Evolutionary conservation across 2,113 vertebrate genomes (phyloP).

Genomic region (Procavia capensis): DNA sequence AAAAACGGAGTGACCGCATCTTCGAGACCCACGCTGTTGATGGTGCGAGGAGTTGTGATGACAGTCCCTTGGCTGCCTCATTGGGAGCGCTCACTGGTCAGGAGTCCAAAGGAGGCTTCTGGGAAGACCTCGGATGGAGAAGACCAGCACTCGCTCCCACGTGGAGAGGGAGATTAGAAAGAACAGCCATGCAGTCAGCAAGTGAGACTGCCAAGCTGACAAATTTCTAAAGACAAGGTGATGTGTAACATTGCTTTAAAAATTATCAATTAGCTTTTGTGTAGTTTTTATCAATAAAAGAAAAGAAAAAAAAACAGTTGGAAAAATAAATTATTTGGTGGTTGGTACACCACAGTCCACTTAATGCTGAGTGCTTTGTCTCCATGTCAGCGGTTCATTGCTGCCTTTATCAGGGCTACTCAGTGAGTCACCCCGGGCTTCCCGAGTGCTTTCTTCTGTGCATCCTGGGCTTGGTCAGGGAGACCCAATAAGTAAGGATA

Average conservation of each 20-base stretch:
- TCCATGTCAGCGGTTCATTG: neutral
- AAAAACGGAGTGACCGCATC: slow-evolving; percentile 76
- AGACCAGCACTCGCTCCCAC: slow-evolving; percentile 46
- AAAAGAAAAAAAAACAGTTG: slow-evolving; percentile 83
- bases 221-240: slow-evolving; percentile 83
- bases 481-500: neutral
- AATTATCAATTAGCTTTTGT: slow-evolving; percentile 90
- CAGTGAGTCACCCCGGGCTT: neutral
- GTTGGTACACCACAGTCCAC: slow-evolving; percentile 82
- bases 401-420: neutral
- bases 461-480: neutral
- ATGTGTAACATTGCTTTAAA: slow-evolving; percentile 86
- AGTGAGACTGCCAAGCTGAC: slow-evolving; percentile 75
- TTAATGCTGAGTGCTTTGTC: slow-evolving; percentile 80
- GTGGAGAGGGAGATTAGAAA: slow-evolving; percentile 55
- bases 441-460: neutral
- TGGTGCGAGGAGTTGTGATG: slow-evolving; percentile 66
- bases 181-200: slow-evolving; percentile 55
- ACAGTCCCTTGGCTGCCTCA: slow-evolving; percentile 73
- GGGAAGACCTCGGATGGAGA: slow-evolving; percentile 51
- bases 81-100: slow-evolving; percentile 72
- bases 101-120: neutral
- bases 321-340: slow-evolving; percentile 89
- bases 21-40: slow-evolving; percentile 74
- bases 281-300: slow-evolving; percentile 92